A percentile compares a stretch with the other conserved stretches of the same genome.
These are phyloP conservation scores for Acanthurus leucopareius DNA, from an alignment of 2,797 vertebrate genomes.

Conservation along the genomic window DNA sequence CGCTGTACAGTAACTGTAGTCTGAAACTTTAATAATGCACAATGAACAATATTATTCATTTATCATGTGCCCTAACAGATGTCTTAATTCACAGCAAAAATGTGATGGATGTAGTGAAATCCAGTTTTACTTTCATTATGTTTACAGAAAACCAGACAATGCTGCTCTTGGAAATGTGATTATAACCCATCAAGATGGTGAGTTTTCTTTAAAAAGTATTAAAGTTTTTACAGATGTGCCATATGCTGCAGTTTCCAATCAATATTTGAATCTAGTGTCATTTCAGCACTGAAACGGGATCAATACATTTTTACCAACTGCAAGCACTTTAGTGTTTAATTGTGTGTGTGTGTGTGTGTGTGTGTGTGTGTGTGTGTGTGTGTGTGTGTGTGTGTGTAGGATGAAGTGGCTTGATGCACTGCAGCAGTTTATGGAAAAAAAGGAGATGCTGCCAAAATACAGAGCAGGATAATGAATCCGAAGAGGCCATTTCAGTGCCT, in stretches of 20 bases:
- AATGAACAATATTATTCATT: neutral
- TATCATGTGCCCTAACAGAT: neutral
- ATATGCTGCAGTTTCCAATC: neutral
- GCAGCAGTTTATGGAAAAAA: neutral
- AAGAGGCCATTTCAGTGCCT: neutral
- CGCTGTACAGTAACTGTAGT: neutral
- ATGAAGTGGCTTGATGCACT: neutral
- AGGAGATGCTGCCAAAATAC: neutral
- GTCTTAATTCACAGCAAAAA: neutral
- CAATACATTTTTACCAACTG: neutral
- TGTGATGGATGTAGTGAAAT: slow-evolving; percentile 23
- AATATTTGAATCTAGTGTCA: neutral
- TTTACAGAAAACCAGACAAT: slow-evolving; percentile 4
- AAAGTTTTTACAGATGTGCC: neutral
- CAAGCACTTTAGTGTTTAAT: neutral
- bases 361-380: neutral
- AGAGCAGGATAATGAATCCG: neutral
- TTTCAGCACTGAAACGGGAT: neutral
- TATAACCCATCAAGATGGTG: neutral
- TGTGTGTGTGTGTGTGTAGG: neutral
- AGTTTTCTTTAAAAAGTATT: neutral
- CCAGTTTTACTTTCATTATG: neutral
- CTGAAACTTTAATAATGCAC: neutral
- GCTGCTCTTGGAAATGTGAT: neutral
- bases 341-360: neutral